phyloP scores from a whole-genome alignment of 2,113 vertebrate genomes.

The Aegypius monachus region DNA sequence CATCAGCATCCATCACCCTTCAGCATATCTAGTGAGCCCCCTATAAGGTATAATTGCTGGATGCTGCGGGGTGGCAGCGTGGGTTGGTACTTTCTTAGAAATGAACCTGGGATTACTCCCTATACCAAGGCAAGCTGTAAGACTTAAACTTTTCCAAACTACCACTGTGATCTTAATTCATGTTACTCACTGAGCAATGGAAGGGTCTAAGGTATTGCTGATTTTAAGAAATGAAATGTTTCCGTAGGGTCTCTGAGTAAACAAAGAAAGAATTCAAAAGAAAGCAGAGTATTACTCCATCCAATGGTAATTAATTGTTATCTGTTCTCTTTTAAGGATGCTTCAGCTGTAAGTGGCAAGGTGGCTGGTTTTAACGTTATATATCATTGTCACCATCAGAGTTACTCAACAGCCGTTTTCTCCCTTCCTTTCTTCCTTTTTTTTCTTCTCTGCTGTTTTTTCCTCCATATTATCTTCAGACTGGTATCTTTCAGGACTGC shows the following conservation, averaged over 20 bases:
- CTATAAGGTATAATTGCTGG: not conserved
- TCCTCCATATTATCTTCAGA: constrained; percentile 71
- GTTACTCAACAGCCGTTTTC: constrained; percentile 59
- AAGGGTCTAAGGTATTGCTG: not conserved
- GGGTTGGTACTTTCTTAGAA: not conserved
- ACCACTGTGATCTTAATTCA: not conserved
- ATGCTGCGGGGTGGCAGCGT: not conserved
- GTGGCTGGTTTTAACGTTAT: constrained; percentile 23
- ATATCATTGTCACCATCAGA: not conserved
- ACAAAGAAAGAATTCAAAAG: not conserved
- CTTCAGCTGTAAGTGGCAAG: not conserved
- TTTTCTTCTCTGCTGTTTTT: constrained; percentile 59
- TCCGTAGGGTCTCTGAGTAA: not conserved
- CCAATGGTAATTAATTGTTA: not conserved
- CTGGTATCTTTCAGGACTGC: constrained; percentile 81
- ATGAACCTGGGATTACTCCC: not conserved
- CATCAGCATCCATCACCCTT: not conserved
- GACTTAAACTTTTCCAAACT: not conserved
- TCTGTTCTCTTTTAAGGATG: constrained; percentile 15
- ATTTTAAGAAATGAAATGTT: not conserved
- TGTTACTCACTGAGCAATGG: accelerated
- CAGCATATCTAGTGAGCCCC: not conserved
- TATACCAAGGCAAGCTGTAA: not conserved
- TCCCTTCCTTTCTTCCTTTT: constrained; percentile 59
- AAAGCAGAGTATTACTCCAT: not conserved